These are phyloP conservation scores for Drosophila leontia DNA, from an alignment of 1,140 invertebrate genomes.

Conservation along the genomic window DNA sequence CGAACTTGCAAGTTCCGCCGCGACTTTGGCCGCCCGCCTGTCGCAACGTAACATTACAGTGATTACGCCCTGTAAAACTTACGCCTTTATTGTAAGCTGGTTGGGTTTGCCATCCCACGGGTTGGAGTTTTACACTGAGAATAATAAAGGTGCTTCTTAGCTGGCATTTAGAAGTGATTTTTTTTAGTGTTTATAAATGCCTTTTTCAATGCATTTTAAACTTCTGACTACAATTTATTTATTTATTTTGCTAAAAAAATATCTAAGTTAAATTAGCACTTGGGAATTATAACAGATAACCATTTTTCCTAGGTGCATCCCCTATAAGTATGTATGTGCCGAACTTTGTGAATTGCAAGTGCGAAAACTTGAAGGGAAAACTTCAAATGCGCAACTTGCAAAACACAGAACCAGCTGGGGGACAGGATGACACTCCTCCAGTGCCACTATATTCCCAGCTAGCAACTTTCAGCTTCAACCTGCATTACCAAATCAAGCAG, in stretches of 20 bases:
- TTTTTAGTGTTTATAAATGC: too few species aligned
- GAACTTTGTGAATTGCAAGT: slow-evolving; percentile 65
- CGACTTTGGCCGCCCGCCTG: slow-evolving; percentile 50
- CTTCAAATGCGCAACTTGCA: slow-evolving; percentile 58
- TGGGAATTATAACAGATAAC: background rate
- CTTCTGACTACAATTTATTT: too few species aligned
- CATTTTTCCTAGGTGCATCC: slow-evolving; percentile 16
- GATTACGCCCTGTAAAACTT: slow-evolving; percentile 79
- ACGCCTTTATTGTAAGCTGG: slow-evolving; percentile 69
- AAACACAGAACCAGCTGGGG: slow-evolving; percentile 28
- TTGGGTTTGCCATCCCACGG: slow-evolving; percentile 3
- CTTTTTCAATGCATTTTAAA: too few species aligned
- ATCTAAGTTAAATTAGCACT: too few species aligned
- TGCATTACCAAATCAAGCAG: slow-evolving; percentile 69
- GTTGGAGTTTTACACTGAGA: background rate
- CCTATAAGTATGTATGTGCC: slow-evolving; percentile 20
- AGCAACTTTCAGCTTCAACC: slow-evolving; percentile 32
- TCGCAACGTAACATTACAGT: slow-evolving; percentile 70
- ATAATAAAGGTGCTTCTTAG: background rate
- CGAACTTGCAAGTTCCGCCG: slow-evolving; percentile 60
- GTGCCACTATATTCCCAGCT: slow-evolving; percentile 19
- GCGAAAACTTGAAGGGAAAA: slow-evolving; percentile 61
- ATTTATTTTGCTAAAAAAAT: too few species aligned
- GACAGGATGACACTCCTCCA: slow-evolving; percentile 16
- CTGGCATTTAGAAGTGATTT: background rate